Percentiles rank a stretch among this genome's conserved stretches.
Evolutionary conservation across 2,797 vertebrate genomes (phyloP).

Genomic region (Jordanella pulchra): DNA sequence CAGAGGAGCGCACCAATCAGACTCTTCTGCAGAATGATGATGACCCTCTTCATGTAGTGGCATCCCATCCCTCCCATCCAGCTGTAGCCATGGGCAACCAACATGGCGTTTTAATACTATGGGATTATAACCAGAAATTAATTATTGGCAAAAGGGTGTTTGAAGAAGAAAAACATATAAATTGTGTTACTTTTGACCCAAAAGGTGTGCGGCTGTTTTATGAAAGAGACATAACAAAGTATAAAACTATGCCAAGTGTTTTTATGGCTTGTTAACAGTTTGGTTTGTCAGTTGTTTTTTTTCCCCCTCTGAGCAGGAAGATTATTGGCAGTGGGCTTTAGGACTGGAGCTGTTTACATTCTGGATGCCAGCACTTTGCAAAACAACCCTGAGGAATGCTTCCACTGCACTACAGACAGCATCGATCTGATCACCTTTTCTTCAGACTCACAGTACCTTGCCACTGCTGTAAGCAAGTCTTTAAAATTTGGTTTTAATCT

Average conservation of each 20-base stretch:
- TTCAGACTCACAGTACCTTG: constrained; percentile 87
- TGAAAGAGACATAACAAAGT: neutral
- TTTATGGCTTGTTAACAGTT: neutral
- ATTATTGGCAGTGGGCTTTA: constrained; percentile 87
- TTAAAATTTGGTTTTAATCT: neutral
- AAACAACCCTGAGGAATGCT: constrained; percentile 74
- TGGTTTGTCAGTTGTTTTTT: neutral
- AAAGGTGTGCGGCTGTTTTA: constrained; percentile 77
- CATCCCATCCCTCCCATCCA: constrained; percentile 85
- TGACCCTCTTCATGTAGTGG: constrained; percentile 80
- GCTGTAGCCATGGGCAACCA: constrained; percentile 81
- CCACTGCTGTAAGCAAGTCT: constrained; percentile 85
- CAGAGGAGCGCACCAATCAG: constrained; percentile 65
- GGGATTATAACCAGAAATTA: constrained; percentile 81
- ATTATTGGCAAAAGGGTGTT: constrained; percentile 82
- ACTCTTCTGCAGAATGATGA: constrained; percentile 80
- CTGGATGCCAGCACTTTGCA: constrained; percentile 84
- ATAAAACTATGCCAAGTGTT: no score
- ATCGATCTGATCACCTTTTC: constrained; percentile 91
- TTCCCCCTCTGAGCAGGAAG: constrained; percentile 75
- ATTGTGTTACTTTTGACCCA: constrained; percentile 85
- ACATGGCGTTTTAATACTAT: constrained; percentile 86
- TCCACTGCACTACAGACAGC: constrained; percentile 77
- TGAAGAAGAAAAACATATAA: constrained; percentile 74
- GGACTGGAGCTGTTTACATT: constrained; percentile 84